phyloP scores from a whole-genome alignment of 2,113 vertebrate genomes.

The Pelvicachromis taeniatus region DNA sequence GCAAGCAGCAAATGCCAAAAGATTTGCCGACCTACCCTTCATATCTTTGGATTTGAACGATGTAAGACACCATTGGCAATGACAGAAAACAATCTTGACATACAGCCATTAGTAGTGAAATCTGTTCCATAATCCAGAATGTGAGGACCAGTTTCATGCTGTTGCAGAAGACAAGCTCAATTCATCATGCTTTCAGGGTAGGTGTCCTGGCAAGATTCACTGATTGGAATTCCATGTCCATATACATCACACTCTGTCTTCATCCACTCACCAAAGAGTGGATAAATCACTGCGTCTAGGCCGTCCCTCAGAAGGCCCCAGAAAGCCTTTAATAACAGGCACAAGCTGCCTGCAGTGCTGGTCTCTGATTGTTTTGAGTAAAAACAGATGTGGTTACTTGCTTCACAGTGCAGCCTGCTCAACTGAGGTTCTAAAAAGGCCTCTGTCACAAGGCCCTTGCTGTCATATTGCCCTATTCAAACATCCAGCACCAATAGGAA shows the following conservation, averaged over 20 bases:
- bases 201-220: slow-evolving; percentile 54
- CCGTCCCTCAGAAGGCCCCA: slow-evolving; percentile 63
- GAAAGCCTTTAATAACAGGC: slow-evolving; percentile 75
- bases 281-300: slow-evolving; percentile 62
- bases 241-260: slow-evolving; percentile 68
- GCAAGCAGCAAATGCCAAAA: neutral
- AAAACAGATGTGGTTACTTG: slow-evolving; percentile 77
- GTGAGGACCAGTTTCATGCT: neutral
- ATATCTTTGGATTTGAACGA: neutral
- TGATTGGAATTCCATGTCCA: slow-evolving; percentile 71
- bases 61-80: neutral
- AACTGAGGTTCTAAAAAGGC: slow-evolving; percentile 33
- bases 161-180: slow-evolving; percentile 1
- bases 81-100: neutral
- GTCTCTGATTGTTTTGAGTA: slow-evolving; percentile 75
- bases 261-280: slow-evolving; percentile 61
- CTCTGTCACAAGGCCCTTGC: slow-evolving; percentile 48
- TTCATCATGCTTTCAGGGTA: slow-evolving; percentile 33
- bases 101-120: neutral
- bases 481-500: slow-evolving; percentile 66
- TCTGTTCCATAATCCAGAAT: neutral
- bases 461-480: slow-evolving; percentile 65
- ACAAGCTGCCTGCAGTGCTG: slow-evolving; percentile 62
- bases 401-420: slow-evolving; percentile 31
- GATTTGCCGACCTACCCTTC: neutral